phyloP scores from a whole-genome alignment of 2,888 invertebrate species.

The Leptinotarsa tumamoca region DNA sequence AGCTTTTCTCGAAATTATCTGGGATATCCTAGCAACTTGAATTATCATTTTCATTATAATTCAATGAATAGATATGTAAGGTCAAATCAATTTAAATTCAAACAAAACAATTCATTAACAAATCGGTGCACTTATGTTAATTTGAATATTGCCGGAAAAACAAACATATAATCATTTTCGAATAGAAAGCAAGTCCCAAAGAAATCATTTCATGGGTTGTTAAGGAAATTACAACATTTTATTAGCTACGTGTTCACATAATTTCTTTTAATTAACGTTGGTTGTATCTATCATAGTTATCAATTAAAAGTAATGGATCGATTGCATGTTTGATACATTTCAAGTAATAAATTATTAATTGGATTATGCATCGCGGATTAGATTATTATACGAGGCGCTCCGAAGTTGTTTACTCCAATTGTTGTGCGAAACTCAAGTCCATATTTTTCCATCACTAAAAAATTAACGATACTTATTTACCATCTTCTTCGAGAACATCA shows the following conservation, averaged over 20 bases:
- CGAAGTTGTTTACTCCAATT: neutral
- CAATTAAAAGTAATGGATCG: constrained; percentile 15
- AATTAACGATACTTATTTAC: too few species aligned
- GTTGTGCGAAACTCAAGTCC: too few species aligned
- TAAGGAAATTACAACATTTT: constrained; percentile 19
- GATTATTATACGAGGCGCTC: neutral
- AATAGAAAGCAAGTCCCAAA: constrained; percentile 22
- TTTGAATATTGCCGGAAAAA: neutral
- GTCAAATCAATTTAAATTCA: too few species aligned
- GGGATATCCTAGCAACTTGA: too few species aligned
- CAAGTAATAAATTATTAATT: constrained; percentile 8
- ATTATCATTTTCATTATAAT: too few species aligned
- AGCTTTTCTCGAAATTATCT: too few species aligned
- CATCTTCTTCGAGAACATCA: too few species aligned
- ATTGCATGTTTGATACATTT: constrained; percentile 6
- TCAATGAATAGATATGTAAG: too few species aligned
- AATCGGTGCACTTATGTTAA: neutral
- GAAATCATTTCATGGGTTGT: constrained; percentile 21
- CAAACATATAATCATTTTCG: neutral
- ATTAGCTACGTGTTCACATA: constrained; percentile 18
- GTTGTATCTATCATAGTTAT: constrained; percentile 11
- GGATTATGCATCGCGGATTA: neutral
- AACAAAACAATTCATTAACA: neutral
- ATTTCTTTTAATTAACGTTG: constrained; percentile 25
- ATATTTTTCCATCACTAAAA: too few species aligned